phyloP scores from a whole-genome alignment of 2,113 vertebrate genomes.

The Pomatorhinus ruficollis region DNA sequence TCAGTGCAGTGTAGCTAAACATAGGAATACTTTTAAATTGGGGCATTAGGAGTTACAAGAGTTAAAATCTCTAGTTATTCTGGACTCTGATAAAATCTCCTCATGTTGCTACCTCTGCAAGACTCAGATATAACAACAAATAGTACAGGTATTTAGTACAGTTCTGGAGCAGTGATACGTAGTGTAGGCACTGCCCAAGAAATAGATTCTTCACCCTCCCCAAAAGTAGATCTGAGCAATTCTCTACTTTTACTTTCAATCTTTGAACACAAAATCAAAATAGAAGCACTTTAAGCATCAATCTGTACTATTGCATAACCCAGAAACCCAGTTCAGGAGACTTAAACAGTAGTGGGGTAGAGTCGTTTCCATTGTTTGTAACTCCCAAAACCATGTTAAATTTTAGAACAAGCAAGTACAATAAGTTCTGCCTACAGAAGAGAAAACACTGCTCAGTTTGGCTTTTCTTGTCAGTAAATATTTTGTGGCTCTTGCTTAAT shows the following conservation, averaged over 20 bases:
- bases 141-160: neutral
- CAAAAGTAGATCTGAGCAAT: neutral
- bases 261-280: neutral
- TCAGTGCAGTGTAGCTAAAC: neutral
- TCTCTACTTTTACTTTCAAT: neutral
- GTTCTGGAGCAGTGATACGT: neutral
- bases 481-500: neutral
- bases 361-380: neutral
- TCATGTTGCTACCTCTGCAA: neutral
- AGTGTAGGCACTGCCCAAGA: neutral
- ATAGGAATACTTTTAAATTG: neutral
- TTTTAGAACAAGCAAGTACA: neutral
- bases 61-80: neutral
- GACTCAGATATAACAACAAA: neutral
- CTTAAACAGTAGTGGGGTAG: neutral
- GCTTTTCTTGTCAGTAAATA: neutral
- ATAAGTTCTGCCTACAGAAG: neutral
- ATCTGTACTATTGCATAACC: neutral
- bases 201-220: neutral
- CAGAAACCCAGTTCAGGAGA: neutral
- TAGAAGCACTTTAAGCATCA: neutral
- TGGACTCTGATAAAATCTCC: neutral
- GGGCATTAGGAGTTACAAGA: neutral
- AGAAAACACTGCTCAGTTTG: neutral
- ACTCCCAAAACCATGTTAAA: neutral